Base-by-base conservation (phyloP, 2,113 vertebrate species). In the Toxotes jaculatrix region DNA sequence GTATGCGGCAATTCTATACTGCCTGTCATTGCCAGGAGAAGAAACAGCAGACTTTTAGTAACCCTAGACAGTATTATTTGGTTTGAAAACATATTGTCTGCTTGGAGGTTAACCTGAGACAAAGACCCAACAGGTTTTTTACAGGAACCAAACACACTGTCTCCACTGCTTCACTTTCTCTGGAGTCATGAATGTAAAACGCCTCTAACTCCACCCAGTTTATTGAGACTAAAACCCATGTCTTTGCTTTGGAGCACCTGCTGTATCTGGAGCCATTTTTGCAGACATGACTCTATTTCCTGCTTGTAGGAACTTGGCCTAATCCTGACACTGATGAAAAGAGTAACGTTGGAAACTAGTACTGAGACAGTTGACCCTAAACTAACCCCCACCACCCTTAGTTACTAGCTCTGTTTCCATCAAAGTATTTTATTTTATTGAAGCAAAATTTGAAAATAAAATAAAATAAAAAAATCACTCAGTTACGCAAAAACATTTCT, bases 11-110 rank as follows among this genome's bases (percentile, higher is more conserved):
- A 71, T 67, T 68, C 57, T 63, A 32, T 9, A 23, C 74, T 10
- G 57, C 12, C 57, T 67, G 51, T 68, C 76, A 73, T 77, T 84
- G 70, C 79, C 59, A 64, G 73, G 59, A 11, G 21, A 82, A 45
- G 36, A 61, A 70, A 62, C 61, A 84, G 32, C 16, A 42, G 53
- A 43, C 42, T 32, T 69, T 31, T n/a, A 32, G 60, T 49, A 79
- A 72, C 17, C 77, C 36, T 27, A 74, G 53, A 79, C 40, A 1
- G 32, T 40, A 45, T 73, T 73, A 19, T 76, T 40, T 40, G 1
- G 49, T 75, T 57, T n/a, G 60, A 27, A 76, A 42, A 42, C 40
- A 12, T 71, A 16, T 67, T 70, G 76, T 14, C n/a, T 16, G 23
- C 32, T 55, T 7, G 0, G 16, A 49, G 56, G 36, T 64, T 7